Base-by-base conservation (phyloP, 1,140 invertebrate species). In the Drosophila arawakana region DNA sequence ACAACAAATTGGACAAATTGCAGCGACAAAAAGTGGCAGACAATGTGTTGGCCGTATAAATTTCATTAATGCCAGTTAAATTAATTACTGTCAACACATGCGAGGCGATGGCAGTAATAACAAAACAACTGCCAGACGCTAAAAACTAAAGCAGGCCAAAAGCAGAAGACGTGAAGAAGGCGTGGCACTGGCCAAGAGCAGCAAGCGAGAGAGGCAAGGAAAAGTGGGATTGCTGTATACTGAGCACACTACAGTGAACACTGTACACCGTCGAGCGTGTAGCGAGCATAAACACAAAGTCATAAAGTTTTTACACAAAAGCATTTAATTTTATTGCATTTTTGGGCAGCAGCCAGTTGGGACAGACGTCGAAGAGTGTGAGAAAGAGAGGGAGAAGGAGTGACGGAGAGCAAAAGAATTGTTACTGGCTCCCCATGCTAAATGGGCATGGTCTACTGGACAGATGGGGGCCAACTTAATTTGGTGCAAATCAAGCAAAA, bases 311-410 rank as follows among this genome's bases (percentile, higher is more conserved):
- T 86, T 86, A 86, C 80, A 86, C 80, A 88, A 86, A 86, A 86
- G 82, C 83, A 86, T 86, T 86, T 86, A 86, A 86, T 86, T 86
- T 86, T 86, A 86, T 88, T 86, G 83, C 80, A 86, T 86, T 86
- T 86, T 86, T 86, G 83, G 83, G 80, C 84, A 83, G 76, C 83
- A 82, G 80, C 66, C 80, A 83, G 55, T 35, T 50, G 47, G 47
- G 46, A 15, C 21, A 11, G 13, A 13, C 50, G 47, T 13, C 50
- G 21, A n/a, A n/a, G 52, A 6, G 46, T 2, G 3, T 21, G 46
- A 11, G 49, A 10, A 3, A 10, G 7, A 8, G 10, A 62, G 34
- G 43, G 9, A 50, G 35, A 54, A 39, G 30, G 52, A 6, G 15
- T 37, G 61, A 25, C 25, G 60, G 60, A 57, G 44, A 46, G 18